Percentiles rank a stretch among this genome's conserved stretches.
These are phyloP conservation scores for Tachycineta bicolor DNA, from an alignment of 2,113 vertebrate species.

Conservation along the genomic window DNA sequence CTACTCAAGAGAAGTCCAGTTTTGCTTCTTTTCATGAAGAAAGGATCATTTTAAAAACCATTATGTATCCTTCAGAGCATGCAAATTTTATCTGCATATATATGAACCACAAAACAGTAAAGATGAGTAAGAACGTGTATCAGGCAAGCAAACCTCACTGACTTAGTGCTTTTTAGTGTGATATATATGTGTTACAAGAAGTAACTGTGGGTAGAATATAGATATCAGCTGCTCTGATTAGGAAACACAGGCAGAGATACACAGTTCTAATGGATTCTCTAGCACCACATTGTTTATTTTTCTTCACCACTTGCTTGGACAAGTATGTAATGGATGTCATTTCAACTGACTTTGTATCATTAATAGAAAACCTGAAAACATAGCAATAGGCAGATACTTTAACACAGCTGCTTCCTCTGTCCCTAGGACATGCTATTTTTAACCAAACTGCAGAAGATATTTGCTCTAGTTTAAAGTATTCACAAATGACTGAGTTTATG, in stretches of 20 bases:
- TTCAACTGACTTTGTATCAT: slow-evolving; percentile 32
- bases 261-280: not conserved
- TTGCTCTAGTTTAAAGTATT: slow-evolving; percentile 33
- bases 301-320: slow-evolving; percentile 15
- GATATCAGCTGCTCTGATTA: not conserved
- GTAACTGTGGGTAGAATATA: not conserved
- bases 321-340: slow-evolving; percentile 12
- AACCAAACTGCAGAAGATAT: slow-evolving; percentile 25
- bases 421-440: slow-evolving; percentile 63
- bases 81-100: not conserved
- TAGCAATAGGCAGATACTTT: slow-evolving; percentile 29
- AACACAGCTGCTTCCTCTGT: slow-evolving; percentile 57
- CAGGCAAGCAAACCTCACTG: not conserved
- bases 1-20: not conserved
- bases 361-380: slow-evolving; percentile 38
- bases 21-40: not conserved
- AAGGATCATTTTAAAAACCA: not conserved
- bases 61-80: not conserved
- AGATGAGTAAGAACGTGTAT: not conserved
- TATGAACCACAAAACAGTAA: not conserved
- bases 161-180: not conserved
- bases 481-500: slow-evolving; percentile 43
- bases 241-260: not conserved
- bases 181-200: not conserved
- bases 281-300: slow-evolving; percentile 37